A percentile compares a stretch with the other conserved stretches of the same genome.
Conservation (phyloP, 30 jellyfish, hydroid and myxozoan species). For the Cassiopea andromeda region DNA sequence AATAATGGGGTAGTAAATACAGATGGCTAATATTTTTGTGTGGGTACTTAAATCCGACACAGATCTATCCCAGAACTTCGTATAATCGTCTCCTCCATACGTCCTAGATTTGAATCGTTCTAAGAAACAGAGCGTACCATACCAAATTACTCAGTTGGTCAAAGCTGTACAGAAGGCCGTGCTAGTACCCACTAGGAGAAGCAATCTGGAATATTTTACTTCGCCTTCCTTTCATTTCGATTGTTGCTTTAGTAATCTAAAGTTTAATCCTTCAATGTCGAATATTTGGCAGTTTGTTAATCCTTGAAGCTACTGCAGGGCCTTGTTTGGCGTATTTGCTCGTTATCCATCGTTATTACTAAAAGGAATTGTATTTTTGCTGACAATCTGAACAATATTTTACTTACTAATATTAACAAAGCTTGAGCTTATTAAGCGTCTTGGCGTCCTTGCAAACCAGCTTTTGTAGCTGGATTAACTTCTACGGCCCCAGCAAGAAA, state of each 20-base stretch:
- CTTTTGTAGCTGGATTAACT: slow-evolving; percentile 31
- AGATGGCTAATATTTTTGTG: no score
- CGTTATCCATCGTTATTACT: background rate
- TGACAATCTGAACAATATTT: background rate
- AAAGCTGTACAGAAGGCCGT: no score
- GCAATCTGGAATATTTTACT: no score
- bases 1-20: no score
- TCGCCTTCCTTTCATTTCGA: background rate
- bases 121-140: no score
- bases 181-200: no score
- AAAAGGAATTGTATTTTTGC: background rate
- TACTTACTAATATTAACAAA: background rate
- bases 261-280: background rate
- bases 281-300: background rate
- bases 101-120: no score
- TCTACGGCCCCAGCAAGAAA: slow-evolving; percentile 33
- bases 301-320: background rate
- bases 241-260: background rate
- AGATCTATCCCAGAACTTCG: no score
- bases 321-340: background rate
- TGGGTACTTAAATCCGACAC: no score
- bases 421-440: slow-evolving; percentile 20
- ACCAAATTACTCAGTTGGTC: no score
- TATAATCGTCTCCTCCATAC: no score
- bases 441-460: slow-evolving; percentile 39